Conservation (phyloP, 2,797 vertebrate genomes). For the Momotus momota region DNA sequence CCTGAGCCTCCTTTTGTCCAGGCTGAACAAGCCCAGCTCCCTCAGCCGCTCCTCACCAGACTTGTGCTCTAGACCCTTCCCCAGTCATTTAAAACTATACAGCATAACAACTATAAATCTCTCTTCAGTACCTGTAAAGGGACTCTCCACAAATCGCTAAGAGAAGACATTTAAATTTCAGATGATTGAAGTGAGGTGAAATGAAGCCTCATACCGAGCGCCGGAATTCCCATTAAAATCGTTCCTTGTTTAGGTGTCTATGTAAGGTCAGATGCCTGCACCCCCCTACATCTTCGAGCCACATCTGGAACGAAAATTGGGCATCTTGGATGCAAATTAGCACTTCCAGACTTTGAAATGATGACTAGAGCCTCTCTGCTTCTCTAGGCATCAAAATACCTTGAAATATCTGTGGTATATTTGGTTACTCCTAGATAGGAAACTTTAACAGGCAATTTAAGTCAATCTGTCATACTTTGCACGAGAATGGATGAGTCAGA, state of each 20-base stretch:
- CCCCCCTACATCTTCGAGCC: neutral
- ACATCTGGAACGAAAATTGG: constrained; percentile 5
- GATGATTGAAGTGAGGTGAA: neutral
- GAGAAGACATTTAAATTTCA: neutral
- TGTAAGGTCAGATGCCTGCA: neutral
- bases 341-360: neutral
- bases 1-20: no score
- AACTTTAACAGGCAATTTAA: constrained; percentile 12
- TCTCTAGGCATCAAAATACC: constrained; percentile 4
- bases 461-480: constrained; percentile 3
- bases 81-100: neutral
- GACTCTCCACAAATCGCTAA: neutral
- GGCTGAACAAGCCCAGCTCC: no score
- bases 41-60: no score
- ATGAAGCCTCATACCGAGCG: neutral
- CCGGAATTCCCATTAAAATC: neutral
- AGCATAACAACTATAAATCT: neutral
- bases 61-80: no score
- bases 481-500: constrained; percentile 12
- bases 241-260: neutral
- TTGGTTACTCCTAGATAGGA: neutral
- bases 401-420: neutral
- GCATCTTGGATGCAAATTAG: neutral
- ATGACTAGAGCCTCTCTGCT: neutral
- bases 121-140: neutral